Evolutionary conservation across 2,888 invertebrate species (phyloP), one percentile per base, ranked within the genome.

Genomic region (Magallana nippona): DNA sequence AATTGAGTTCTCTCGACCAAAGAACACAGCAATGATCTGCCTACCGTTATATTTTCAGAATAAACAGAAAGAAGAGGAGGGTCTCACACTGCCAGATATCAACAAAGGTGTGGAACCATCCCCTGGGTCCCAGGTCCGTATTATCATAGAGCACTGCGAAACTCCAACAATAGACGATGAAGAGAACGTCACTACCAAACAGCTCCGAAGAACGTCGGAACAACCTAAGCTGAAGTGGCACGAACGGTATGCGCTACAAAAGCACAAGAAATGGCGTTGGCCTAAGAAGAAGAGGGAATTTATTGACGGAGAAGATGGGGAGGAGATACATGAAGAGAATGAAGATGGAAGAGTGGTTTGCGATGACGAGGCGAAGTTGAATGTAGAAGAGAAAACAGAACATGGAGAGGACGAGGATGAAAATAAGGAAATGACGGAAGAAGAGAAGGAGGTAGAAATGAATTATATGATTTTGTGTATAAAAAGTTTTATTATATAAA

Each of bases 371-470:
- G 60, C 27, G 60, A 27, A 44, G 11, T 22, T 44, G 3, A 44
- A 44, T 15, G 27, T 62, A 63, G 58, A 19, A n/a, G 82, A 17
- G 15, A 32, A 71, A 22, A 57, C 77, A 58, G 56, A 22, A 58
- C 60, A 58, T 3, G 60, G 71, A 13, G 63, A 79, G 0, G 82
- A 80, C 1, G 82, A 80, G 22, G 84, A 82, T 27, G 84, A 82
- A 58, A 82, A 82, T 77, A 84, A 82, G 13, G 82, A 84, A 80
- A 84, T 84, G 84, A 84, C 84, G 27, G 44, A 78, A 17, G 84
- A 84, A n/a, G 82, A 84, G 60, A 84, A 82, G 80, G 82, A 84
- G 84, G 84, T 84, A 77, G 17, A 8, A 63, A 55, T 11, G 22
- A 44, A 8, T 44, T 44, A 5, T 44, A 5, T 44, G 44, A 44